Base-by-base conservation (phyloP, 2,113 vertebrate species). In the Channa maculata region DNA sequence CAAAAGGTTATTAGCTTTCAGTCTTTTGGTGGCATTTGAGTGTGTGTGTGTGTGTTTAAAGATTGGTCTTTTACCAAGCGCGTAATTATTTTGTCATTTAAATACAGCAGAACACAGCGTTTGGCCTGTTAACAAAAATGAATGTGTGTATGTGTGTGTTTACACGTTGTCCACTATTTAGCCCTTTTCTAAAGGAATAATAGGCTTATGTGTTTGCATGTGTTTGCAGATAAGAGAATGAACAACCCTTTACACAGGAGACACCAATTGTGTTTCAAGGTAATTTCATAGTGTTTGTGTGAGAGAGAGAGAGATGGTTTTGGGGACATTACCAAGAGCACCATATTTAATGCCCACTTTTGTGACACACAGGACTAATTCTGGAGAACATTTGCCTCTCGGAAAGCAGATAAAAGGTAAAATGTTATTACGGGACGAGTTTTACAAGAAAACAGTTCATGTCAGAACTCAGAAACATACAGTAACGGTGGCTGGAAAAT, bases 31-130 rank as follows among this genome's bases (percentile, higher is more conserved):
- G 8, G 37, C 3, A 2, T 54, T 24, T 24, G 24, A 24, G 24
- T 24, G 24, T 24, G 24, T 24, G 53, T 41, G 33, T 39, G 24
- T 38, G 55, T 55, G 43, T 72, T 60, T 55, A 24, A 48, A 70
- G 33, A 61, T 61, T 74, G 59, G 39, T 59, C 24, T 69, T 68
- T 63, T 7, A 69, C 51, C 52, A 80, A 62, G 44, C 62, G 63
- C 38, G 41, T 71, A 34, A 66, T 62, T 62, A 77, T 51, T 82
- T 61, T 24, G 15, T 54, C 41, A 64, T 65, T 75, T 72, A 57
- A 71, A 60, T 61, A 58, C 65, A 53, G 15, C 24, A 55, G 62
- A 44, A 39, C 60, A 8, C 36, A 50, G 61, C 24, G 37, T 71
- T 66, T 82, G 60, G 66, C 55, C n/a, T 11, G 4, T 57, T 66